Evolutionary conservation across 2,888 invertebrate genomes (phyloP), one percentile per base, ranked within the genome.

Genomic region (Cynaeus angustus): DNA sequence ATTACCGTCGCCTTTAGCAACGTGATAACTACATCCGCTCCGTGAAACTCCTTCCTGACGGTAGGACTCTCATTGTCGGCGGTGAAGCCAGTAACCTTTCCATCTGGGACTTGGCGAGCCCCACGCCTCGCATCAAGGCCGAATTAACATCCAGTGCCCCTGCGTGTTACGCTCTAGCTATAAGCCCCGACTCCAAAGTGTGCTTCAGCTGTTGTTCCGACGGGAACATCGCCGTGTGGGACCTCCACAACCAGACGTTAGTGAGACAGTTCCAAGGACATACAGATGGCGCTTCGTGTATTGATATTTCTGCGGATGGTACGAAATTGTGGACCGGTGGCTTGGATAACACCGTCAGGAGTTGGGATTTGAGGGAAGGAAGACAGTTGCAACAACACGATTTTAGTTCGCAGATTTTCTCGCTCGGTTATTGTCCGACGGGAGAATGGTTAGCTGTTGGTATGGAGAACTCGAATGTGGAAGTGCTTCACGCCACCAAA

Each of bases 181-280:
- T 98, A 79, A 95, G 95, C 79, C 96, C 96, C 0, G 98, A 98
- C 85, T 95, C 96, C 41, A 97, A 97, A 88, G 94, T 97, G 71
- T 97, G 98, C 89, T 98, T 97, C 88, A 96, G 96, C 82, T 98
- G 98, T 86, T 98, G 98, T 86, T 96, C 96, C 52, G 98, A 98
- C 85, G 98, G 98, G 46, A 96, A 97, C 87, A 97, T 98, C 77
- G 96, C 97, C n/a, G 96, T 98, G 12, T 97, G 97, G 97, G 97
- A 98, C 86, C 88, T 98, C 1, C 96, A 96, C 86, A 97, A 95
- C 84, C 96, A 97, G 85, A 92, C 94, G 9, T 86, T 97, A 78
- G 96, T 97, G 74, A 88, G 96, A 72, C 94, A 94, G 84, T 78
- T 94, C 88, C 93, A 94, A 85, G 96, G 96, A 0, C 98, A 98